These are phyloP conservation scores for Pelmatolapia mariae DNA, from an alignment of 2,113 vertebrate genomes.

Conservation along the genomic window DNA sequence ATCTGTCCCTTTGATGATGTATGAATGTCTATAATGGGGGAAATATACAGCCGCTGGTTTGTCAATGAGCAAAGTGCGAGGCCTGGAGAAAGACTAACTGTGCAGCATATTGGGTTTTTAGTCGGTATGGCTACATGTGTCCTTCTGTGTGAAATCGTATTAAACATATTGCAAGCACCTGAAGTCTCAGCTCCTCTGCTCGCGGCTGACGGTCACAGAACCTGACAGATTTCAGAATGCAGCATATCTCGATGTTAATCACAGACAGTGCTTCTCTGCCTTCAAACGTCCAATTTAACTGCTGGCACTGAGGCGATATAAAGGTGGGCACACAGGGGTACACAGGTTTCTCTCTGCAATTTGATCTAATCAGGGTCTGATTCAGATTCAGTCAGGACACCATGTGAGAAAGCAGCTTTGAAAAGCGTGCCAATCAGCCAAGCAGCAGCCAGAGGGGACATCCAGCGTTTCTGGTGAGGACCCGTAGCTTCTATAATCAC, in stretches of 20 bases:
- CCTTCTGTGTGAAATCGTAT: neutral
- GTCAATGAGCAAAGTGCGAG: neutral
- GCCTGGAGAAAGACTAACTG: neutral
- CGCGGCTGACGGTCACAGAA: neutral
- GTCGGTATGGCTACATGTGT: neutral
- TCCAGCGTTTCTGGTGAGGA: constrained; percentile 31
- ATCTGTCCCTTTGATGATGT: neutral
- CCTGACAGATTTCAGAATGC: constrained; percentile 1
- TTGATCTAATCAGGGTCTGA: constrained; percentile 61
- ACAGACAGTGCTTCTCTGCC: constrained; percentile 15
- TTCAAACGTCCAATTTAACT: constrained; percentile 50
- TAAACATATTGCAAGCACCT: constrained; percentile 13
- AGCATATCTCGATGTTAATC: constrained; percentile 20
- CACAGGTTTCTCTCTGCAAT: constrained; percentile 52
- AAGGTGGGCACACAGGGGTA: constrained; percentile 47
- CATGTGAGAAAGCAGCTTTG: constrained; percentile 36
- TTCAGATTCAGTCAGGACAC: constrained; percentile 49
- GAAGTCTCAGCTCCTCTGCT: neutral
- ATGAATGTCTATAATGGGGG: neutral
- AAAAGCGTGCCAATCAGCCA: constrained; percentile 54
- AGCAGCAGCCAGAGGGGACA: constrained; percentile 40
- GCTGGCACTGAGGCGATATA: constrained; percentile 19
- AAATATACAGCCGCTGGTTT: neutral
- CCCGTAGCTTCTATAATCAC: constrained; percentile 49
- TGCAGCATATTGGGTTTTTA: neutral